phyloP scores from a whole-genome alignment of 2,888 invertebrate species.

The Polietes domitor region DNA sequence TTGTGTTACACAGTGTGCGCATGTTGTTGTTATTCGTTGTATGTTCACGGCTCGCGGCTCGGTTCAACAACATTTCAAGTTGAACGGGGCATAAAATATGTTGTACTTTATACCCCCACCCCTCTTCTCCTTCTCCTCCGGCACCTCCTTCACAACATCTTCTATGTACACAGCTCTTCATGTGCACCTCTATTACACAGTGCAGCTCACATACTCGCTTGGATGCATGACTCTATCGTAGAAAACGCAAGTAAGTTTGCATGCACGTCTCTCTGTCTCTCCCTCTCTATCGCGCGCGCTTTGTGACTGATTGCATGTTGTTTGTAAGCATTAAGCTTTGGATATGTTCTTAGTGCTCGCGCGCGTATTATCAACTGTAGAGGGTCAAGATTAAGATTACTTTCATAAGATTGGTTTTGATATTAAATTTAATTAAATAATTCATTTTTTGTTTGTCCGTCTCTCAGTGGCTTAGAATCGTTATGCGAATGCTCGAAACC shows the following conservation, averaged over 20 bases:
- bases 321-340: conserved; percentile 29
- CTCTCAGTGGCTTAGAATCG: background rate
- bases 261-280: conserved; percentile 3
- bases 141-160: background rate
- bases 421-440: conserved; percentile 51
- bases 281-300: too few species aligned
- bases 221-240: conserved; percentile 21
- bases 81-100: conserved; percentile 59
- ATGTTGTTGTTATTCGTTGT: conserved; percentile 31
- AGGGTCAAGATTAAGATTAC: conserved; percentile 67
- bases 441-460: conserved; percentile 36
- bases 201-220: background rate
- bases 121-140: background rate
- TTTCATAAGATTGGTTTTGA: conserved; percentile 64
- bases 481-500: conserved; percentile 25
- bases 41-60: conserved; percentile 24
- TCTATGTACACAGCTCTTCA: background rate
- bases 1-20: conserved; percentile 38
- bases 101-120: conserved; percentile 17
- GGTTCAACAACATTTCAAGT: conserved; percentile 68
- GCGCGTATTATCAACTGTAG: conserved; percentile 48
- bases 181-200: background rate
- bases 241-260: conserved; percentile 3
- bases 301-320: background rate
- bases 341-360: conserved; percentile 7